A percentile compares a stretch with the other conserved stretches of the same genome.
These are phyloP conservation scores for Patiria miniata DNA, from an alignment of 35 echinoderm and acorn worm genomes.

Conservation along the genomic window DNA sequence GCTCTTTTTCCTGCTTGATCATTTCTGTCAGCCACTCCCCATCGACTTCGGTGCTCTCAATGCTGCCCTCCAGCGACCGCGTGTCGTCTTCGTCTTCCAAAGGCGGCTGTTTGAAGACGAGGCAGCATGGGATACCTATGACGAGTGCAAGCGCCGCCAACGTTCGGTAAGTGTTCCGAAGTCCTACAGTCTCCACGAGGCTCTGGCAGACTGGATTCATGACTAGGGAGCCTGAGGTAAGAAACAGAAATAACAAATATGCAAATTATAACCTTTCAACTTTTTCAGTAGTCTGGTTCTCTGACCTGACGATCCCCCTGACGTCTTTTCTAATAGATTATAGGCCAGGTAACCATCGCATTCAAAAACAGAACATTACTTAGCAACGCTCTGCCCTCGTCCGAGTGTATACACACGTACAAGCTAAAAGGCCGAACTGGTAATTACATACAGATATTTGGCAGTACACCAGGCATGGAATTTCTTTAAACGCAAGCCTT, in stretches of 20 bases:
- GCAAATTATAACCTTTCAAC: too few species aligned
- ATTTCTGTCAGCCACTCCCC: conserved; percentile 83
- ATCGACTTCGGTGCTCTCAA: conserved; percentile 37
- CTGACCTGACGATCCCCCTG: too few species aligned
- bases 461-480: too few species aligned
- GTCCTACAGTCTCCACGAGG: conserved; percentile 62
- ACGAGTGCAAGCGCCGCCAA: conserved; percentile 60
- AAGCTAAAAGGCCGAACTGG: too few species aligned
- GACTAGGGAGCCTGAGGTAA: conserved; percentile 78
- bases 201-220: conserved; percentile 93
- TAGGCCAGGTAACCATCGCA: too few species aligned
- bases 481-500: too few species aligned
- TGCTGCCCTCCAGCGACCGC: conserved; percentile 17
- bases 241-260: conserved; percentile 9
- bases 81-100: conserved; percentile 54
- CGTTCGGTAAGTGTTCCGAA: conserved; percentile 62
- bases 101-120: conserved; percentile 71
- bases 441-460: too few species aligned
- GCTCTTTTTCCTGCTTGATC: conserved; percentile 61
- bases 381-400: too few species aligned
- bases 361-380: too few species aligned
- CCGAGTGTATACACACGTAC: too few species aligned
- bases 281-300: too few species aligned
- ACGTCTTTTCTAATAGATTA: too few species aligned
- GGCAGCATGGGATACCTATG: conserved; percentile 80